phyloP scores from a whole-genome alignment of 2,113 vertebrate species.

The Emberiza fucata region DNA sequence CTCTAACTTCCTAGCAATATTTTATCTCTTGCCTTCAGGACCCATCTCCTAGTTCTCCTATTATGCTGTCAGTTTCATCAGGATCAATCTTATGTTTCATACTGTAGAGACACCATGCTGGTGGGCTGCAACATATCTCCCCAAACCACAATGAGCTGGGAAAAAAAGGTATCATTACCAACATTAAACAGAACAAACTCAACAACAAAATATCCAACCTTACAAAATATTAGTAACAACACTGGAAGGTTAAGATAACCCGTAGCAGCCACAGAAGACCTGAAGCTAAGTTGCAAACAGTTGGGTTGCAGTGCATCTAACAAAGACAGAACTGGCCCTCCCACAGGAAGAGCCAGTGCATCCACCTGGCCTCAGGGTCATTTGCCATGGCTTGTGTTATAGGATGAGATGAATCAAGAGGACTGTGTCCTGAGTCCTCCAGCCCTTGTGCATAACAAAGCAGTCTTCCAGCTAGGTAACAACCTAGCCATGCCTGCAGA shows the following conservation, averaged over 20 bases:
- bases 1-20: background rate
- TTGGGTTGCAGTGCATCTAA: background rate
- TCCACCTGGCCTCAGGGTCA: background rate
- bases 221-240: background rate
- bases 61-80: background rate
- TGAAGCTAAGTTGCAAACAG: background rate
- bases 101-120: background rate
- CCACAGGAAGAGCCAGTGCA: background rate
- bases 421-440: background rate
- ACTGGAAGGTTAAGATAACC: background rate
- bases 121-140: background rate
- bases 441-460: background rate
- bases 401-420: background rate
- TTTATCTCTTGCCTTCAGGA: background rate
- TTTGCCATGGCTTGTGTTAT: background rate
- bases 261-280: background rate
- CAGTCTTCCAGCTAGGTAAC: background rate
- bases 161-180: background rate
- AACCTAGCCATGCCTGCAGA: background rate
- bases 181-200: background rate
- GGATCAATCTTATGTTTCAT: background rate
- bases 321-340: background rate
- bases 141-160: background rate
- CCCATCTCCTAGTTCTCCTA: background rate
- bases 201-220: background rate